Evolutionary conservation across 2,113 vertebrate genomes (phyloP), one percentile per base, ranked within the genome.

Genomic region (Xenus cinereus): DNA sequence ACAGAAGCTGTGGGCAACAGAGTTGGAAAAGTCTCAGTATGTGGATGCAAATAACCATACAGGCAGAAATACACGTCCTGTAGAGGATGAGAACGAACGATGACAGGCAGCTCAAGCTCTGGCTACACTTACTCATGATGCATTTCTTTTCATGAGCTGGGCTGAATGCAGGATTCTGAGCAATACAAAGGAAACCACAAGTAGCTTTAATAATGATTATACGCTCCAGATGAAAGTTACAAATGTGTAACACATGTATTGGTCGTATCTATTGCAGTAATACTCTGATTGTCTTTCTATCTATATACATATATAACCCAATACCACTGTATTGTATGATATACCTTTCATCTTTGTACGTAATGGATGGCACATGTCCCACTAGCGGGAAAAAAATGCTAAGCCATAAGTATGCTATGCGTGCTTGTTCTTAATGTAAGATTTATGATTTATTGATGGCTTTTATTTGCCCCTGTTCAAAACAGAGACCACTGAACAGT

Each of bases 391-490:
- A 87, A 84, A n/a, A 78, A 89, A 59, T 64, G 24, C 76, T 76
- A 95, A 95, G 60, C 41, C 20, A 2, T 79, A 89, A 82, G 77
- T 77, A 62, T 76, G 35, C 88, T 91, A 46, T 89, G 68, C 4
- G 4, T 76, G 57, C 32, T 84, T 68, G 37, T 75, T 87, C 30
- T 74, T 94, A 88, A 91, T 80, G 80, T 72, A 95, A 90, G 63
- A 87, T 88, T 56, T 87, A 94, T 87, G 51, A 89, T 71, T 96
- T 95, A 89, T 86, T 94, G 50, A 95, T 96, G 75, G 14, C 26
- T 95, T 96, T 90, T 90, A 73, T 84, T 97, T 97, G n/a, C 32
- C 35, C 11, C n/a, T 68, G 60, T 73, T 96, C 80, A 67, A 93
- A 95, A 89, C 62, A 48, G 6, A 92, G 37, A 94, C 57, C 73